Percentiles rank a stretch among this genome's conserved stretches.
Evolutionary conservation across 2,113 vertebrate genomes (phyloP).

Genomic region (Tyrannus savana): DNA sequence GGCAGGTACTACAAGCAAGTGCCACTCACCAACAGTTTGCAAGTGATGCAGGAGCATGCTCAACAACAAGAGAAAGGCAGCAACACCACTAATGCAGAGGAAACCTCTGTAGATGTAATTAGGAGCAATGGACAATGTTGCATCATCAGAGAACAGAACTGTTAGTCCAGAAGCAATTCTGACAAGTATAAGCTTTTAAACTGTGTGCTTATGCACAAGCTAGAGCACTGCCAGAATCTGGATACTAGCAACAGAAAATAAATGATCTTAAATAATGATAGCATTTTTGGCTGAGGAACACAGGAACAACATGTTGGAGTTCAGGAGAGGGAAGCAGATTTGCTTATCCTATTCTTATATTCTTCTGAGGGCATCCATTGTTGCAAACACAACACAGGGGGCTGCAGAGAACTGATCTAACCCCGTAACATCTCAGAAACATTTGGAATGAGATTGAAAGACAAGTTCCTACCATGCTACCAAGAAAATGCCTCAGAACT

Average conservation of each 20-base stretch:
- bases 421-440: not conserved
- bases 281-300: not conserved
- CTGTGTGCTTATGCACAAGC: not conserved
- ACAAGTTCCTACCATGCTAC: not conserved
- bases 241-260: not conserved
- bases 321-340: not conserved
- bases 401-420: not conserved
- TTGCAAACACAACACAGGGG: not conserved
- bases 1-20: not conserved
- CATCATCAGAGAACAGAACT: not conserved
- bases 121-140: not conserved
- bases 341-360: not conserved
- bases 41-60: not conserved
- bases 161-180: not conserved
- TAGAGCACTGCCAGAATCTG: conserved; percentile 4
- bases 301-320: not conserved
- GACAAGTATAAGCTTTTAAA: not conserved
- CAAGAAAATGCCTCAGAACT: not conserved
- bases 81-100: not conserved
- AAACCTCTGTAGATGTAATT: not conserved
- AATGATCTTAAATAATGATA: not conserved
- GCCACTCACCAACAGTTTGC: not conserved
- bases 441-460: not conserved
- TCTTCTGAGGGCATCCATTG: not conserved
- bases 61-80: not conserved